These are phyloP conservation scores for Argyrosomus regius DNA, from an alignment of 2,797 vertebrate species.

Conservation along the genomic window DNA sequence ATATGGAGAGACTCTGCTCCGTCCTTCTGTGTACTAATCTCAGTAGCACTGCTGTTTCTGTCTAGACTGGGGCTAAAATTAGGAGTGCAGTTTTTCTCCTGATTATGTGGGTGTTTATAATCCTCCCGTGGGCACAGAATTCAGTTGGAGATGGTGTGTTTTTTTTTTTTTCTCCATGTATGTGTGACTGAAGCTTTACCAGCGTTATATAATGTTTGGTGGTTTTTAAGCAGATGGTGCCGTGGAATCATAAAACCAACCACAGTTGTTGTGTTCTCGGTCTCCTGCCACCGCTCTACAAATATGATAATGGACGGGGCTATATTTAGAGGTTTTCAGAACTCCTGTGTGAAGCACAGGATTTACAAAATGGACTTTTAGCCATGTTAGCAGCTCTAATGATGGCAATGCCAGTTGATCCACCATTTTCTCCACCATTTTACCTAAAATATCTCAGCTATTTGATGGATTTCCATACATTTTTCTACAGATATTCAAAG, in stretches of 20 bases:
- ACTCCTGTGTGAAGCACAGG: conserved; percentile 28
- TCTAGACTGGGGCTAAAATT: conserved; percentile 78
- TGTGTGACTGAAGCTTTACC: conserved; percentile 63
- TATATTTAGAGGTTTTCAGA: conserved; percentile 67
- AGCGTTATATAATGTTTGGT: conserved; percentile 73
- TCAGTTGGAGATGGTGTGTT: conserved; percentile 39
- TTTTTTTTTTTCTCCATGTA: conserved; percentile 39
- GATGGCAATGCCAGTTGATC: not conserved
- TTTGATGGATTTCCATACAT: not conserved
- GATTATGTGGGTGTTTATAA: conserved; percentile 75
- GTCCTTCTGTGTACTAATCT: conserved; percentile 48
- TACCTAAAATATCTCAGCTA: not conserved
- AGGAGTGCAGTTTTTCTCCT: conserved; percentile 60
- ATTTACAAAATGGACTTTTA: conserved; percentile 32
- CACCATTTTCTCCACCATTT: not conserved
- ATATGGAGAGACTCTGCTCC: conserved; percentile 36
- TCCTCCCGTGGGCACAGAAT: conserved; percentile 63
- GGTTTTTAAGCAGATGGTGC: conserved; percentile 73
- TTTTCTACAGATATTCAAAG: not conserved
- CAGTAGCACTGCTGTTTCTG: conserved; percentile 49
- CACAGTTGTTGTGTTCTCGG: conserved; percentile 58
- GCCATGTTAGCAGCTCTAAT: not conserved
- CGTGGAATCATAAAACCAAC: conserved; percentile 63
- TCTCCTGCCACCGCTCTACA: conserved; percentile 52
- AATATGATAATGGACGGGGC: conserved; percentile 62